A percentile compares a stretch with the other conserved stretches of the same genome.
Evolutionary conservation across 2,113 vertebrate species (phyloP).

Genomic region (Oophaga pumilio): DNA sequence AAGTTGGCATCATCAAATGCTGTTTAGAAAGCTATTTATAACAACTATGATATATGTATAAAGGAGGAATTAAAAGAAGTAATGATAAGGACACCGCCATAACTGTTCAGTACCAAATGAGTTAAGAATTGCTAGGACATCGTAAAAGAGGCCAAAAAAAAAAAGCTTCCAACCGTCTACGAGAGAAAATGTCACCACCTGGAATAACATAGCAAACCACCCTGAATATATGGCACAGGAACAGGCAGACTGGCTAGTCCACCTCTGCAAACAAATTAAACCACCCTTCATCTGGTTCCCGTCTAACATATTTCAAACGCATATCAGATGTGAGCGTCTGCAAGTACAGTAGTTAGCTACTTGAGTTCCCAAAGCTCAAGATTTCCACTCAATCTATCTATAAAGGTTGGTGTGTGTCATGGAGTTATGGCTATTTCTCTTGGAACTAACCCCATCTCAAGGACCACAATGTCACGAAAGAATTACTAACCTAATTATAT

Average conservation of each 20-base stretch:
- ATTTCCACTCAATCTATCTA: slow-evolving; percentile 37
- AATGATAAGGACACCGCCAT: neutral
- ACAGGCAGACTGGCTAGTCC: slow-evolving; percentile 51
- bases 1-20: too few species aligned
- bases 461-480: slow-evolving; percentile 21
- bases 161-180: slow-evolving; percentile 52
- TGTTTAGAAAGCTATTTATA: neutral
- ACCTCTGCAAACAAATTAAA: slow-evolving; percentile 57
- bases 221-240: slow-evolving; percentile 56
- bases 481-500: slow-evolving; percentile 23
- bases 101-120: slow-evolving; percentile 29
- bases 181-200: slow-evolving; percentile 57
- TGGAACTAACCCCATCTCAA: neutral
- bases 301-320: slow-evolving; percentile 34
- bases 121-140: slow-evolving; percentile 48
- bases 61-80: neutral
- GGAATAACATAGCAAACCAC: slow-evolving; percentile 56
- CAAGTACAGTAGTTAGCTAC: slow-evolving; percentile 45
- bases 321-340: slow-evolving; percentile 27
- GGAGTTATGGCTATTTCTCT: neutral
- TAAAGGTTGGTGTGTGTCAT: slow-evolving; percentile 39
- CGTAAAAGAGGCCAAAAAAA: slow-evolving; percentile 40
- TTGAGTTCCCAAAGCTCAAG: slow-evolving; percentile 19
- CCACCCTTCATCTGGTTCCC: slow-evolving; percentile 52
- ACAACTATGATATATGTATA: neutral